Evolutionary conservation across 2,888 invertebrate genomes (phyloP).

Genomic region (Marronus borbonicus): DNA sequence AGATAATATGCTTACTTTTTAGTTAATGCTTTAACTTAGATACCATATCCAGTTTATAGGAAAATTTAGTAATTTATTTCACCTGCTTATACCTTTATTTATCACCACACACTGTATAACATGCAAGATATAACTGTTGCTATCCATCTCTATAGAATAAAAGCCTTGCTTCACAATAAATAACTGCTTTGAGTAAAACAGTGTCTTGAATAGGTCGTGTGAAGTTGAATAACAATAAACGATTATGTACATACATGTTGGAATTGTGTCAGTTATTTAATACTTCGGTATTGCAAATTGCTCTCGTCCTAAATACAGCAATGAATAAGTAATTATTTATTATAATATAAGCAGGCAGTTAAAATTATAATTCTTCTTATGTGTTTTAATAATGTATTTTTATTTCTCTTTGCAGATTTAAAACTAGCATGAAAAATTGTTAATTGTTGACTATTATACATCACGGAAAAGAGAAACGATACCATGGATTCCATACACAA

Average conservation of each 20-base stretch:
- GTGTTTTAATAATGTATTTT: neutral
- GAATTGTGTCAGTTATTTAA: conserved; percentile 40
- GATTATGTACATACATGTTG: conserved; percentile 12
- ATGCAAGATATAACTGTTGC: neutral
- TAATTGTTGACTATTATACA: conserved; percentile 3
- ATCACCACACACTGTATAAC: neutral
- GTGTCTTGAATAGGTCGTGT: conserved; percentile 19
- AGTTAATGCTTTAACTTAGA: no score
- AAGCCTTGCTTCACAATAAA: conserved; percentile 10
- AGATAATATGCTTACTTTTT: no score
- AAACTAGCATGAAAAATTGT: conserved; percentile 12
- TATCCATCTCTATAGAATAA: neutral
- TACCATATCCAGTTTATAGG: no score
- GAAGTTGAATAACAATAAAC: conserved; percentile 38
- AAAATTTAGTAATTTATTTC: no score
- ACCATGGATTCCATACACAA: conserved; percentile 46
- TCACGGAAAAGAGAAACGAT: neutral
- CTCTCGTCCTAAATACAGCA: conserved; percentile 27
- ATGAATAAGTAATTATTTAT: no score
- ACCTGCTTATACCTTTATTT: no score
- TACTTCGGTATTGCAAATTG: conserved; percentile 24
- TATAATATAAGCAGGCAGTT: neutral
- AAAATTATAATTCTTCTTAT: neutral
- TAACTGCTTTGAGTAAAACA: conserved; percentile 8
- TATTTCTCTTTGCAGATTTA: conserved; percentile 22